phyloP scores from a whole-genome alignment of 2,888 invertebrate genomes.

The Sisyra nigra region DNA sequence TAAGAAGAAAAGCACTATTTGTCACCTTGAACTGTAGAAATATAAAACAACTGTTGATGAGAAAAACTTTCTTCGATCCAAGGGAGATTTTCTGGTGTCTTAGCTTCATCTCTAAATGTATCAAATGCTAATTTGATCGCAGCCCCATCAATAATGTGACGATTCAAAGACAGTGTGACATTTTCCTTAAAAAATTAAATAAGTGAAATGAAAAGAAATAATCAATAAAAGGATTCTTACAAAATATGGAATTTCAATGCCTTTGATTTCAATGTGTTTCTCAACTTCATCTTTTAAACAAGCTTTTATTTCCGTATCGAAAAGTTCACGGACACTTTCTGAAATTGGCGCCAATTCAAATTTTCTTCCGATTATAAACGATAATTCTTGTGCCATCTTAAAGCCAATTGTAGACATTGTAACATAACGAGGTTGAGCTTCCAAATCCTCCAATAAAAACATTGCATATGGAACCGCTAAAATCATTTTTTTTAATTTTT shows the following conservation, averaged over 20 bases:
- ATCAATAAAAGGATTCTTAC: not conserved
- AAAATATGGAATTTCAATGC: not conserved
- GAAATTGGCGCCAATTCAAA: not conserved
- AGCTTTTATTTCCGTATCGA: not conserved
- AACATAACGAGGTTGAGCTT: constrained; percentile 15
- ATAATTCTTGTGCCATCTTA: constrained; percentile 13
- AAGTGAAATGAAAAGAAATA: not conserved
- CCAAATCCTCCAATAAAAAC: constrained; percentile 11
- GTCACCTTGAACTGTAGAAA: constrained; percentile 4
- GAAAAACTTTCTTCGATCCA: not conserved
- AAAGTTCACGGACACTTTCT: not conserved
- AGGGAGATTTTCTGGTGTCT: not conserved
- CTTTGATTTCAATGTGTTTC: not conserved
- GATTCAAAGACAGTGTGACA: not conserved
- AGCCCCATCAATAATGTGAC: not conserved
- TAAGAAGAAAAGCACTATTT: too few relatives aligned
- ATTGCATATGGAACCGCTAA: constrained; percentile 15
- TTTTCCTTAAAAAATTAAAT: not conserved
- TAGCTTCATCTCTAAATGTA: too few relatives aligned
- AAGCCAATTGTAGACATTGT: constrained; percentile 16
- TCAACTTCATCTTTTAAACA: not conserved
- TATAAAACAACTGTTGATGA: not conserved
- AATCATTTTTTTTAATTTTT: constrained; percentile 1
- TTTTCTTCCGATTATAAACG: not conserved
- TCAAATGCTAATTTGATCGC: constrained; percentile 1